A percentile compares a stretch with the other conserved stretches of the same genome.
phyloP scores from a whole-genome alignment of 2,888 invertebrate genomes.

The Hofmannophila pseudospretella region DNA sequence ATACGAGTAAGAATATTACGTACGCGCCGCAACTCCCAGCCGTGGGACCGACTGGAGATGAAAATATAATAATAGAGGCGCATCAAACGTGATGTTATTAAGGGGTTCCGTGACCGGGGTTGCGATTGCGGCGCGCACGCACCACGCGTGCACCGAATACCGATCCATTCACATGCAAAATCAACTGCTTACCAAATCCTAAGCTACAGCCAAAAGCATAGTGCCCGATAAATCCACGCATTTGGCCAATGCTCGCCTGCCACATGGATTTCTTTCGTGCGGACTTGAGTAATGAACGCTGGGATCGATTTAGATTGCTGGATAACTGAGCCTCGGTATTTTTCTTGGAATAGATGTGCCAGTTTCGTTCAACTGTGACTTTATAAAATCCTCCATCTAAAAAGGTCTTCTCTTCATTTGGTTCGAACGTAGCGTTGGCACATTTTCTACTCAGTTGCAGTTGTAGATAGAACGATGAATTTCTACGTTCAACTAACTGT shows the following conservation, averaged over 20 bases:
- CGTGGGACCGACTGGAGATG: constrained; percentile 69
- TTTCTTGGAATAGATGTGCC: constrained; percentile 6
- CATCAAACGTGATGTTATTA: constrained; percentile 79
- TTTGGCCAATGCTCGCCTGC: constrained; percentile 23
- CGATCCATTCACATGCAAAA: constrained; percentile 66
- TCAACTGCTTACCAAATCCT: constrained; percentile 47
- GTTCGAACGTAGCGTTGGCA: no score
- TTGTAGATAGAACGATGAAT: no score
- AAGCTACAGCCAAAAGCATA: constrained; percentile 39
- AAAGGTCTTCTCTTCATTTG: no score
- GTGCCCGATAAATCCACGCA: constrained; percentile 37
- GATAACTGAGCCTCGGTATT: constrained; percentile 7
- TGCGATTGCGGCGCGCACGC: constrained; percentile 46
- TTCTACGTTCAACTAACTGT: no score
- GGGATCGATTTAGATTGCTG: constrained; percentile 14
- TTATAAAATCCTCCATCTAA: no score
- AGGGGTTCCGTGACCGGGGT: constrained; percentile 68
- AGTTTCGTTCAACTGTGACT: background rate
- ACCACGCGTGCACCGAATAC: constrained; percentile 62
- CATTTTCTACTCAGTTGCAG: no score
- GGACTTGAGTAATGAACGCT: constrained; percentile 27
- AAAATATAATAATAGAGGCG: constrained; percentile 77
- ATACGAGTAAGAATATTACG: constrained; percentile 28
- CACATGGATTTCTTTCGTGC: constrained; percentile 22
- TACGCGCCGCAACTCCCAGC: constrained; percentile 52